phyloP scores from a whole-genome alignment of 2,797 vertebrate species.

The Setipinna tenuifilis region DNA sequence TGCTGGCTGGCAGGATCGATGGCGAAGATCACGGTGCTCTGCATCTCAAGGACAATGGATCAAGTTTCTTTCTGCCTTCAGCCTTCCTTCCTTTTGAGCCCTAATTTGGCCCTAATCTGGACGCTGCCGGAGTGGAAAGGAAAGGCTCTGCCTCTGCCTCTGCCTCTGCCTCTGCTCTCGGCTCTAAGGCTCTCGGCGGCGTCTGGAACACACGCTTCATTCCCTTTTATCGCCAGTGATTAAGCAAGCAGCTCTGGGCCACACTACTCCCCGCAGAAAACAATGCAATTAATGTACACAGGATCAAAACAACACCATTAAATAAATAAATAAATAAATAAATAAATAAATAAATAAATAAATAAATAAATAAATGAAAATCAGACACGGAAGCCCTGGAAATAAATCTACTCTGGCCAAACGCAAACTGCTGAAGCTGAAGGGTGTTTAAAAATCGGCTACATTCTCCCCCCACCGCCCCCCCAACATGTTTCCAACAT shows the following conservation, averaged over 20 bases:
- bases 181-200: constrained; percentile 36
- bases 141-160: neutral
- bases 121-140: constrained; percentile 26
- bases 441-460: neutral
- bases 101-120: constrained; percentile 39
- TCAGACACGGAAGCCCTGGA: constrained; percentile 22
- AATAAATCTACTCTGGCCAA: constrained; percentile 20
- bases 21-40: constrained; percentile 29
- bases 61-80: too few species aligned
- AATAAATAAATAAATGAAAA: too few species aligned
- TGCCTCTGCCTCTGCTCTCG: neutral
- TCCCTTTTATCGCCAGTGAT: constrained; percentile 56
- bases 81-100: constrained; percentile 19
- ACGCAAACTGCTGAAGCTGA: neutral
- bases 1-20: constrained; percentile 35
- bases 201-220: constrained; percentile 43
- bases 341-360: too few species aligned
- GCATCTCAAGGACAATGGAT: constrained; percentile 42
- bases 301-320: constrained; percentile 51
- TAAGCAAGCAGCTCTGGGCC: constrained; percentile 51
- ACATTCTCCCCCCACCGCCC: neutral
- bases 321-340: too few species aligned
- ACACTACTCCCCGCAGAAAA: constrained; percentile 45
- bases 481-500: neutral
- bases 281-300: constrained; percentile 52